Conservation (phyloP, 2,113 vertebrate genomes). For the Trogon melanurus region DNA sequence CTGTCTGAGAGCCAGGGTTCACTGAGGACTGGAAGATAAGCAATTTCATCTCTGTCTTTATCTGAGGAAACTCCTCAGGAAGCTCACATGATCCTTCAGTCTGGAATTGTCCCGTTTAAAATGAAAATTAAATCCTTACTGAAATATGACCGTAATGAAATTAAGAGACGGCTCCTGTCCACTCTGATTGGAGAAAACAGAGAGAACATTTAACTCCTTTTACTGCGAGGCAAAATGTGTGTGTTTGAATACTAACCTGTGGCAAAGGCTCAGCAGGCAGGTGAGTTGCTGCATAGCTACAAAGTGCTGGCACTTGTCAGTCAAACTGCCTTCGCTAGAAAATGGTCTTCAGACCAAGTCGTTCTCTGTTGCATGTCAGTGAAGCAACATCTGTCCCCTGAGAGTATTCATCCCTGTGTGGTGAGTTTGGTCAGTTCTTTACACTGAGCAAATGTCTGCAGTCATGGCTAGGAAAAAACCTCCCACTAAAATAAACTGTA, state of each 20-base stretch:
- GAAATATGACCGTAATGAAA: background rate
- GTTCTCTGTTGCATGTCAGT: background rate
- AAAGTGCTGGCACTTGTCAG: background rate
- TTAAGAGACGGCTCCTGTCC: background rate
- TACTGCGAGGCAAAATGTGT: background rate
- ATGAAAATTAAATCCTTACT: background rate
- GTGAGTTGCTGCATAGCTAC: background rate
- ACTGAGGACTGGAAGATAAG: background rate
- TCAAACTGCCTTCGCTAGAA: background rate
- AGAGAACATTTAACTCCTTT: background rate
- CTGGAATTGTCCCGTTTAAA: background rate
- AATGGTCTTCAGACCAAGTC: background rate
- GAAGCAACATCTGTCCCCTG: background rate
- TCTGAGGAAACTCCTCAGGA: background rate
- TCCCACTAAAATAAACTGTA: background rate
- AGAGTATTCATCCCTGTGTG: background rate
- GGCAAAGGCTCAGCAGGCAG: background rate
- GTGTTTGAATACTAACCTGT: background rate
- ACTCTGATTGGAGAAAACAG: background rate
- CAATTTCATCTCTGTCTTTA: slow-evolving; percentile 16
- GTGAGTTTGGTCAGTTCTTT: background rate
- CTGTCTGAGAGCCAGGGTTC: background rate
- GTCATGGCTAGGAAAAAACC: background rate
- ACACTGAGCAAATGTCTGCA: fast-evolving
- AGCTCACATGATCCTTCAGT: background rate